phyloP scores from a whole-genome alignment of 2,797 vertebrate genomes.

The Oreochromis grahami region DNA sequence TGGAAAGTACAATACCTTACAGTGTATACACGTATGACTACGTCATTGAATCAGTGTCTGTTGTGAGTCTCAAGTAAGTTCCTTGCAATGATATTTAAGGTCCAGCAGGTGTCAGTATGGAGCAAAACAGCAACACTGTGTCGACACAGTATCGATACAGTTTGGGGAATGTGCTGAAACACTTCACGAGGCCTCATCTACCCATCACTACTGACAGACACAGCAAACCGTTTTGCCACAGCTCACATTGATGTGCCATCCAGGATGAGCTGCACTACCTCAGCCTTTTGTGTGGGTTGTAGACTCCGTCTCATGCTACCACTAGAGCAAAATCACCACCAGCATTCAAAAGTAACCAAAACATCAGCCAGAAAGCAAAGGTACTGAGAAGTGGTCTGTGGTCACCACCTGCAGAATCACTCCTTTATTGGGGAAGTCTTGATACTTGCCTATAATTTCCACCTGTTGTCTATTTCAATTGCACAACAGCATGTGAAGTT shows the following conservation, averaged over 20 bases:
- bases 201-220: too few relatives aligned
- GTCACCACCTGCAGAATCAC: fast-evolving
- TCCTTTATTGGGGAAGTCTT: not conserved
- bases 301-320: fast-evolving
- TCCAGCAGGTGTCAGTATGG: too few relatives aligned
- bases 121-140: too few relatives aligned
- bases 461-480: not conserved
- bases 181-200: too few relatives aligned
- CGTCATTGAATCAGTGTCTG: too few relatives aligned
- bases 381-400: fast-evolving
- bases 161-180: too few relatives aligned
- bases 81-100: too few relatives aligned
- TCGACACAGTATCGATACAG: too few relatives aligned
- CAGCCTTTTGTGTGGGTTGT: fast-evolving
- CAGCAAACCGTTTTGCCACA: fast-evolving
- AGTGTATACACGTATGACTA: too few relatives aligned
- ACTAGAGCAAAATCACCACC: fast-evolving
- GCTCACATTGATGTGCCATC: not conserved
- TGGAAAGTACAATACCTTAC: too few relatives aligned
- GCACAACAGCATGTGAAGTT: not conserved
- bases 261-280: fast-evolving
- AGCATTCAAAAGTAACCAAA: not conserved
- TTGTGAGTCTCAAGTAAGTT: too few relatives aligned
- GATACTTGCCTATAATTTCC: not conserved
- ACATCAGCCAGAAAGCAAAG: not conserved